These are phyloP conservation scores for Hyphantria cunea DNA, from an alignment of 1,140 invertebrate genomes.

Conservation along the genomic window DNA sequence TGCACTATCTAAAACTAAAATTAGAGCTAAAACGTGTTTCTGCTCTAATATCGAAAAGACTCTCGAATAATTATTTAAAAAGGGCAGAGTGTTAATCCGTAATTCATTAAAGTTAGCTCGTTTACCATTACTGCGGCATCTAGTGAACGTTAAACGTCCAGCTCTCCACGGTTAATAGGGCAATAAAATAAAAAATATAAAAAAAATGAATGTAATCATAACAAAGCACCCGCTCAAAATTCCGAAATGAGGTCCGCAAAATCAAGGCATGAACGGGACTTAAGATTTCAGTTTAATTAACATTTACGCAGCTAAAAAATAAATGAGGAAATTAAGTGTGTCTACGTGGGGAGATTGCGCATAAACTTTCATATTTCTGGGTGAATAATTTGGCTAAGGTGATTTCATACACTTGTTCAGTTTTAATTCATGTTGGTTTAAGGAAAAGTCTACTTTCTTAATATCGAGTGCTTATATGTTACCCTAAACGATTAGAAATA, in stretches of 20 bases:
- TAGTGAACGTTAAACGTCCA: constrained; percentile 53
- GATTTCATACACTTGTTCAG: not conserved
- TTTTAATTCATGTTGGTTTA: not conserved
- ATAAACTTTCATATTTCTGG: constrained; percentile 26
- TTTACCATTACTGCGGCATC: constrained; percentile 57
- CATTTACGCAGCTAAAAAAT: constrained; percentile 28
- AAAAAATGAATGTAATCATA: constrained; percentile 39
- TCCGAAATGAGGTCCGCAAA: constrained; percentile 29
- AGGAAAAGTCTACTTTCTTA: no score
- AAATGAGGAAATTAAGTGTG: constrained; percentile 29
- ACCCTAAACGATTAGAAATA: no score
- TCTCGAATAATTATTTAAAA: no score
- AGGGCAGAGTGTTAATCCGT: constrained; percentile 61
- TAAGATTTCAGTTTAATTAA: constrained; percentile 47
- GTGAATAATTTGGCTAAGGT: constrained; percentile 22
- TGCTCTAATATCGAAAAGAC: no score
- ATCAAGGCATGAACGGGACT: constrained; percentile 19
- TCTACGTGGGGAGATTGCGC: constrained; percentile 30
- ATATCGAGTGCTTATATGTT: no score
- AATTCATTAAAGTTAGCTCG: constrained; percentile 74
- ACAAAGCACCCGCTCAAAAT: constrained; percentile 28
- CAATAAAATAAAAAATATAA: constrained; percentile 62
- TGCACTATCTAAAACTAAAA: constrained; percentile 37
- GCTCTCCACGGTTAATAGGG: constrained; percentile 55
- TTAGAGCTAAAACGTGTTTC: constrained; percentile 55